phyloP scores from a whole-genome alignment of 2,888 invertebrate species.

The Pyrocoelia pectoralis region DNA sequence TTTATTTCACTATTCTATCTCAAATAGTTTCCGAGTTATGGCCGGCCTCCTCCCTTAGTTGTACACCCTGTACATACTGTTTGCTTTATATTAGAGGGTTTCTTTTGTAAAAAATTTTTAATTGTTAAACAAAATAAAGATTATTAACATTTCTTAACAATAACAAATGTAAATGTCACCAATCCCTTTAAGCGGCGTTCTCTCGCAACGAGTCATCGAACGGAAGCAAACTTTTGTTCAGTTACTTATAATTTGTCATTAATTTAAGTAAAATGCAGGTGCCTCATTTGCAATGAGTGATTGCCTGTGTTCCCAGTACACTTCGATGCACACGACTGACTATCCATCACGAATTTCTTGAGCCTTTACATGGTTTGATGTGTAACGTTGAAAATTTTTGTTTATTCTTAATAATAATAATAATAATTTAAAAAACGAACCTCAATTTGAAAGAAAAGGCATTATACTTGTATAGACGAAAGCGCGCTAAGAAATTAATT shows the following conservation, averaged over 20 bases:
- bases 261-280: constrained; percentile 39
- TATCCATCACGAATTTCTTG: constrained; percentile 33
- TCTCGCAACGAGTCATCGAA: constrained; percentile 13
- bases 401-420: constrained; percentile 17
- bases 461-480: neutral
- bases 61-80: no score
- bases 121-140: no score
- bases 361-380: neutral
- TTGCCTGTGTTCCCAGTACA: constrained; percentile 45
- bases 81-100: no score
- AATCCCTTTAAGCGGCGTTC: no score
- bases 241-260: constrained; percentile 34
- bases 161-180: no score
- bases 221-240: constrained; percentile 23
- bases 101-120: no score
- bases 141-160: no score
- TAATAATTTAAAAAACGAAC: constrained; percentile 21
- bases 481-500: constrained; percentile 29
- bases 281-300: constrained; percentile 44
- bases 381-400: neutral
- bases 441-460: constrained; percentile 9
- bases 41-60: no score
- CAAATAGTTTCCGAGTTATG: no score
- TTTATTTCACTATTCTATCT: no score
- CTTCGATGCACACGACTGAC: constrained; percentile 41